Conservation (phyloP, 2,113 vertebrate species). For the Ctenodactylus gundi region DNA sequence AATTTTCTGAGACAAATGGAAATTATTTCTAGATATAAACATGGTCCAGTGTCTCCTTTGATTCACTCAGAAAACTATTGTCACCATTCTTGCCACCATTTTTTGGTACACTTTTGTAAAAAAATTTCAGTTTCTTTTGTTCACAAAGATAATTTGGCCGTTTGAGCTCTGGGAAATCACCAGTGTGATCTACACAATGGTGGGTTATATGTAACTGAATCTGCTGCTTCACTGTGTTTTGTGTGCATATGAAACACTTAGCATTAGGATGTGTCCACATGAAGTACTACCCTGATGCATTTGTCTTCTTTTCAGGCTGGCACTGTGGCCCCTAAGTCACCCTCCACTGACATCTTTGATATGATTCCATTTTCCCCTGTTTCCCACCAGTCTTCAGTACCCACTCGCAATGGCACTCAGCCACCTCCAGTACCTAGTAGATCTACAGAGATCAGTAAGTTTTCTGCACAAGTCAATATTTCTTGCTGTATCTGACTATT, state of each 20-base stretch:
- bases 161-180: no score
- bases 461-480: conserved; percentile 60
- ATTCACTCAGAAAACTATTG: neutral
- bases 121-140: neutral
- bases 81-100: neutral
- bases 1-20: neutral
- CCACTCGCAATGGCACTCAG: conserved; percentile 92
- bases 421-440: conserved; percentile 90
- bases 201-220: neutral
- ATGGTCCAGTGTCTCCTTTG: neutral
- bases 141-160: neutral
- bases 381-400: conserved; percentile 89
- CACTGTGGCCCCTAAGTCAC: conserved; percentile 88
- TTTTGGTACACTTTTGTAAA: neutral
- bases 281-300: conserved; percentile 74
- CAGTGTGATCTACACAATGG: neutral
- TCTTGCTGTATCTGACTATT: conserved; percentile 30
- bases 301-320: conserved; percentile 88
- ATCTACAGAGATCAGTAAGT: conserved; percentile 93
- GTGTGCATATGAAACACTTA: conserved; percentile 71
- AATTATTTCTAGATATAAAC: neutral
- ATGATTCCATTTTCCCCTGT: conserved; percentile 98
- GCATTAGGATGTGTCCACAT: conserved; percentile 47
- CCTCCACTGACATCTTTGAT: conserved; percentile 94
- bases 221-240: conserved; percentile 20